Evolutionary conservation across 2,113 vertebrate species (phyloP).

Genomic region (Leucopsar rothschildi): DNA sequence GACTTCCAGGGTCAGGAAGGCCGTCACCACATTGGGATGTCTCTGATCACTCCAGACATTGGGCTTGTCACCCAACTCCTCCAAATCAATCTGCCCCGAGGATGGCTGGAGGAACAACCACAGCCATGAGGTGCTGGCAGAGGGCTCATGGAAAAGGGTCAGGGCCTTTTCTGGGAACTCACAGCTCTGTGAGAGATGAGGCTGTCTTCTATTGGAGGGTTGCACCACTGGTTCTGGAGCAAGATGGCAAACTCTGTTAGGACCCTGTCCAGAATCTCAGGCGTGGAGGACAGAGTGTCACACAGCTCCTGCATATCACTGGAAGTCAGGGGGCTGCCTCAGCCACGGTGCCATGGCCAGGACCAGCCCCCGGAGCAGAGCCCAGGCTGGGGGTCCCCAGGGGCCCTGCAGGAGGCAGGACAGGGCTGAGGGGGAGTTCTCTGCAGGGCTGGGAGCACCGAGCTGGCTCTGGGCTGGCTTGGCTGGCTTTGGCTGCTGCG

Average conservation of each 20-base stretch:
- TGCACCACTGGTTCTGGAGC: background rate
- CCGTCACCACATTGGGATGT: accelerated
- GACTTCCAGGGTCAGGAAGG: background rate
- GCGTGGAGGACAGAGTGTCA: background rate
- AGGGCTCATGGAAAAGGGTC: background rate
- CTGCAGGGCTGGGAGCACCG: background rate
- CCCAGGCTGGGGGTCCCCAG: background rate
- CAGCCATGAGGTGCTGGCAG: background rate
- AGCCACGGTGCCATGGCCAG: background rate
- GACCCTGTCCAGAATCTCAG: background rate
- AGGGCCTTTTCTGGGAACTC: background rate
- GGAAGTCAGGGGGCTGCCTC: background rate
- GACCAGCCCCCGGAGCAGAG: background rate
- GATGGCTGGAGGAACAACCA: background rate
- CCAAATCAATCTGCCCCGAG: background rate
- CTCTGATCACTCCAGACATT: accelerated
- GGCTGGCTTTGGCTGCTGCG: background rate
- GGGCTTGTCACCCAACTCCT: background rate
- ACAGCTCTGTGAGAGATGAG: accelerated
- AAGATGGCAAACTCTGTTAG: background rate
- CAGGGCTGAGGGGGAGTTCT: background rate
- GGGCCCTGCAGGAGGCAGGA: background rate
- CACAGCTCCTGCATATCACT: background rate
- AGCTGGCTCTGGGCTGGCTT: background rate
- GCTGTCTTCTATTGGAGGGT: no score